Percentiles rank a stretch among this genome's conserved stretches.
Evolutionary conservation across 2,797 vertebrate genomes (phyloP).

Genomic region (Lepilemur ruficaudatus): DNA sequence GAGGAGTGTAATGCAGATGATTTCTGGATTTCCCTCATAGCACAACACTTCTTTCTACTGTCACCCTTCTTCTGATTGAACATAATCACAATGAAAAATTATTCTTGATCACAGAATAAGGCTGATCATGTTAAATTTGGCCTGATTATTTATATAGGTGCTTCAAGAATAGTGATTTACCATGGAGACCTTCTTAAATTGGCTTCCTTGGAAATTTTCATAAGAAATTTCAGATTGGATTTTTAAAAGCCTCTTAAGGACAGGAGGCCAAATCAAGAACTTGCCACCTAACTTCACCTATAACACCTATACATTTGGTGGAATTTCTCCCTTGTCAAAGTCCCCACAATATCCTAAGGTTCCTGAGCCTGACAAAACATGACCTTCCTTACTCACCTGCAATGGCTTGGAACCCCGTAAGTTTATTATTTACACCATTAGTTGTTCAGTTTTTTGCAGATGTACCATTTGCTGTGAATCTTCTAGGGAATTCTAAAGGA

Average conservation of each 20-base stretch:
- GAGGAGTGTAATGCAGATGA: neutral
- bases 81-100: conserved; percentile 2
- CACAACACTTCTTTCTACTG: neutral
- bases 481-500: neutral
- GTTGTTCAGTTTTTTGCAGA: neutral
- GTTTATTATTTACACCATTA: neutral
- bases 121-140: neutral
- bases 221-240: neutral
- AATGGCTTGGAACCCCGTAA: neutral
- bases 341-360: neutral
- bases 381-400: neutral
- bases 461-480: neutral
- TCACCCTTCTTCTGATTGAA: neutral
- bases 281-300: neutral
- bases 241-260: neutral
- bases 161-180: neutral
- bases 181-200: neutral
- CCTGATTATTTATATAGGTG: neutral
- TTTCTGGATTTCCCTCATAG: neutral
- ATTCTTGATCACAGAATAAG: neutral
- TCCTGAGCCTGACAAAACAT: neutral
- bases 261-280: neutral
- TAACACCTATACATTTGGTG: neutral
- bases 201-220: neutral
- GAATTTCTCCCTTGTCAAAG: neutral